These are phyloP conservation scores for Buteo buteo DNA, from an alignment of 2,113 vertebrate species.

Conservation along the genomic window DNA sequence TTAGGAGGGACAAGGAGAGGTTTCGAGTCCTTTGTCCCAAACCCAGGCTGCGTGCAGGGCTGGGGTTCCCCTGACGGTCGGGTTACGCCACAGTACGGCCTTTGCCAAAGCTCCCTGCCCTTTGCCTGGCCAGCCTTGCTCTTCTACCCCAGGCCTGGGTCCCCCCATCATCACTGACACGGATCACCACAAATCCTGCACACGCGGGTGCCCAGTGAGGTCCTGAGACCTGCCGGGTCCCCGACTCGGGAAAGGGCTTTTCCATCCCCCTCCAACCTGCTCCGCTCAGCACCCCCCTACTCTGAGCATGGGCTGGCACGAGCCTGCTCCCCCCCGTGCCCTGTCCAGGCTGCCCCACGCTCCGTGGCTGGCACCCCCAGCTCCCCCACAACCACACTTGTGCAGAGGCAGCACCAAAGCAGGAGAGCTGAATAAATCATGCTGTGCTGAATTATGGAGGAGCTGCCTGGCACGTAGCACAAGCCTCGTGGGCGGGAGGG, in stretches of 20 bases:
- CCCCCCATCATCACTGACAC: not conserved
- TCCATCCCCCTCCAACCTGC: not conserved
- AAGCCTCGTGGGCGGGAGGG: accelerated
- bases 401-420: not conserved
- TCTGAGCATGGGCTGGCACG: accelerated
- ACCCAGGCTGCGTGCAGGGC: accelerated
- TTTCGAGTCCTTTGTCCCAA: not conserved
- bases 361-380: not conserved
- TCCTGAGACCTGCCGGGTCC: not conserved
- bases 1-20: not conserved
- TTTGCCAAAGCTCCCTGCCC: not conserved
- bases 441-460: not conserved
- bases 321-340: accelerated
- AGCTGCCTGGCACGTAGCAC: not conserved
- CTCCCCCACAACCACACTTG: not conserved
- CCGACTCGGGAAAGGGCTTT: not conserved
- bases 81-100: not conserved
- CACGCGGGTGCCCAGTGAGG: accelerated
- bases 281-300: accelerated
- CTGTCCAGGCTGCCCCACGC: accelerated
- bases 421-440: conserved; percentile 30
- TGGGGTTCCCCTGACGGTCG: accelerated
- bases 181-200: not conserved
- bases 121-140: not conserved
- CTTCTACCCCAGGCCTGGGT: too few species aligned